Percentiles rank a stretch among this genome's conserved stretches.
These are phyloP conservation scores for Pelmatolapia mariae DNA, from an alignment of 2,113 vertebrate species.

Conservation along the genomic window DNA sequence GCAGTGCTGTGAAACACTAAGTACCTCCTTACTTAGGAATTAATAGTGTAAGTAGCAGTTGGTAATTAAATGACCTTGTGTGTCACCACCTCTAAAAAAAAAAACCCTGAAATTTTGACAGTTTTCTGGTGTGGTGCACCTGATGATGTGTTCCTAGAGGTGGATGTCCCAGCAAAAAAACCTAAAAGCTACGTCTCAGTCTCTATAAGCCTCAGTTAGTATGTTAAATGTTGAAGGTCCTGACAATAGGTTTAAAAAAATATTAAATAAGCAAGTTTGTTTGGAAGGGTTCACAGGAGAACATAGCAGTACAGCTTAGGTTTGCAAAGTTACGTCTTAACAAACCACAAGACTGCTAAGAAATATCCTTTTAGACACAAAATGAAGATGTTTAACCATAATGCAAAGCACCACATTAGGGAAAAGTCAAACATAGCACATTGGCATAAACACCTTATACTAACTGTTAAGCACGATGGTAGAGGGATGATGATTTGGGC, in stretches of 20 bases:
- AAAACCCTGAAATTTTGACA: rapidly evolving
- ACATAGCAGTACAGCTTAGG: rapidly evolving
- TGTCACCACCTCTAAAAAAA: neutral
- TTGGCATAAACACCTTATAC: neutral
- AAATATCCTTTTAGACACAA: neutral
- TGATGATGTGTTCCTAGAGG: neutral
- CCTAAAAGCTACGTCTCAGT: rapidly evolving
- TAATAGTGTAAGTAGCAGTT: neutral
- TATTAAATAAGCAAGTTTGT: neutral
- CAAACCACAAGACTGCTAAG: neutral
- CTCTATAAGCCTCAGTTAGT: neutral
- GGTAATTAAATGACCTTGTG: neutral
- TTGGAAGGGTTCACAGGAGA: neutral
- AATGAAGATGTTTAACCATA: neutral
- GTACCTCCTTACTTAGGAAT: neutral
- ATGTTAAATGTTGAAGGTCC: neutral
- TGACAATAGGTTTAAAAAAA: neutral
- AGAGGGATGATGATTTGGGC: neutral
- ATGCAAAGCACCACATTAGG: neutral
- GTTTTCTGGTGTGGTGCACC: neutral
- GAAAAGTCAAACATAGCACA: neutral
- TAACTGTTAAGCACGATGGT: rapidly evolving
- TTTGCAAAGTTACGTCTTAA: neutral
- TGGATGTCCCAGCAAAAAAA: neutral
- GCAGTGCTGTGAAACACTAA: neutral